Evolutionary conservation across 2,113 vertebrate genomes (phyloP).

Genomic region (Uropsilus gracilis): DNA sequence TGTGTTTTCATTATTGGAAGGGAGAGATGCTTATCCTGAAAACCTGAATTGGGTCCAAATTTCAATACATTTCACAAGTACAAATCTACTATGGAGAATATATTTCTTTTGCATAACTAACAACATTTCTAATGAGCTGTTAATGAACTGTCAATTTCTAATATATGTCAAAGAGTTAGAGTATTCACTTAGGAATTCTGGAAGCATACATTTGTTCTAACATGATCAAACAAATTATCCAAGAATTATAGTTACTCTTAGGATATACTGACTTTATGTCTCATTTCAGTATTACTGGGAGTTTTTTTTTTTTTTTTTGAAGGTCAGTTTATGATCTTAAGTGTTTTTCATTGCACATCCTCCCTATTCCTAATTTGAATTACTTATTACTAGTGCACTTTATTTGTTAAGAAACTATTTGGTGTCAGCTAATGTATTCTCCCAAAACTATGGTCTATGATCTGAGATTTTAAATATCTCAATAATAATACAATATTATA

Average conservation of each 20-base stretch:
- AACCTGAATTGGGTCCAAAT: background rate
- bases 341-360: background rate
- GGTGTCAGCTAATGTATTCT: background rate
- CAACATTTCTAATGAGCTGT: slow-evolving; percentile 60
- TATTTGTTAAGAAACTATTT: background rate
- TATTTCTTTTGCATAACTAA: slow-evolving; percentile 50
- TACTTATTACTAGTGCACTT: background rate
- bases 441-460: background rate
- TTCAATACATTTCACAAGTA: slow-evolving; percentile 48
- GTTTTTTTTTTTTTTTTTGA: too few relatives aligned
- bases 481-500: background rate
- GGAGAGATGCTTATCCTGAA: background rate
- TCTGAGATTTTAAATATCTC: background rate
- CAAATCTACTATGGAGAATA: background rate
- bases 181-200: slow-evolving; percentile 25
- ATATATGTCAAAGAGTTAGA: slow-evolving; percentile 43
- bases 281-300: background rate
- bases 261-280: background rate
- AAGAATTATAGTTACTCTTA: slow-evolving; percentile 38
- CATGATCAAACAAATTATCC: slow-evolving; percentile 3
- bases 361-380: background rate
- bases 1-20: background rate
- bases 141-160: slow-evolving; percentile 72
- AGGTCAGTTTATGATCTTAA: background rate
- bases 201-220: slow-evolving; percentile 26